Base-by-base conservation (phyloP, 1,140 invertebrate genomes). In the Caenorhabditis brenneri region DNA sequence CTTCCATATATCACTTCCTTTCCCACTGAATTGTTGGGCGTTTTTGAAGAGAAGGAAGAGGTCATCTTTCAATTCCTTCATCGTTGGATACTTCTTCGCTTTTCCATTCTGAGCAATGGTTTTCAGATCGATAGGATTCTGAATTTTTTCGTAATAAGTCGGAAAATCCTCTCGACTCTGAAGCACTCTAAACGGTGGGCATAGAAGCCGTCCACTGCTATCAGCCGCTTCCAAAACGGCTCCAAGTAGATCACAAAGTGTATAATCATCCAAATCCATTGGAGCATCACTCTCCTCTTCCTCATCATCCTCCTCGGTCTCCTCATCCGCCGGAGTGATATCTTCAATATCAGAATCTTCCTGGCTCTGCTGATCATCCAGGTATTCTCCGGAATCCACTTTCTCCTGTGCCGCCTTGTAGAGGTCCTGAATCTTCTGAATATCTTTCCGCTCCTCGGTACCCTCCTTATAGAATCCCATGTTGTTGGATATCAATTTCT, bases 121-220 rank as follows among this genome's bases (percentile, higher is more conserved):
- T 88, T 97, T 96, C 94, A 99, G 94, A 91, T 99, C 97, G 88
- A 99, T 97, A 1, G 97, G 97, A 86, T 95, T 94, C 89, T 97
- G 97, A 36, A 99, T 99, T 0, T 98, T 94, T 91, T 99, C 96
- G 90, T 97, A 99, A 91, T 99, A 99, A 90, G 97, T 95, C 1
- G 97, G 96, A 91, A 98, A 97, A 86, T 98, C 96, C 48, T 89
- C 86, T 39, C 49, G 74, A 5, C 87, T 46, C n/a, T 78, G 60
- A 15, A 90, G 81, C 9, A 90, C 87, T 24, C 88, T 60, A 49
- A 90, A 90, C 19, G 89, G 90, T 12, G 89, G 89, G n/a, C 82
- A 85, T 12, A 90, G 46, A 55, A 91, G 79, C n/a, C 89, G 88
- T n/a, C 87, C 87, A 0, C 87, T 31, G 9, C 49, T 83, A 53